Conservation (phyloP, 2,888 invertebrate species). For the Leptinotarsa rubiginosa region DNA sequence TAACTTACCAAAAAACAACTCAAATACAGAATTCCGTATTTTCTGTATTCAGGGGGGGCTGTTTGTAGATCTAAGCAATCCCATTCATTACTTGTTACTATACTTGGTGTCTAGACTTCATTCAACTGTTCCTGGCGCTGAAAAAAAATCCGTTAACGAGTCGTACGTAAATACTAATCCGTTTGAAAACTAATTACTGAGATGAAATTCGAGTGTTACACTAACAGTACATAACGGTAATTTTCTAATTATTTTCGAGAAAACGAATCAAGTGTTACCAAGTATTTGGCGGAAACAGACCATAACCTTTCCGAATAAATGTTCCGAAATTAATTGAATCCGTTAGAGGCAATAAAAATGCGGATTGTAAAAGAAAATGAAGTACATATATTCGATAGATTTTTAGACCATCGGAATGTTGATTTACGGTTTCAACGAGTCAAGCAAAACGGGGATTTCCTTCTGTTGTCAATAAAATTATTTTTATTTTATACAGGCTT, state of each 20-base stretch:
- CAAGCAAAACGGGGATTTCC: not conserved
- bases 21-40: too few relatives aligned
- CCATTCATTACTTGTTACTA: too few relatives aligned
- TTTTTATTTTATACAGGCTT: not conserved
- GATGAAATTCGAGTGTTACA: not conserved
- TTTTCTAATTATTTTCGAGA: slow-evolving; percentile 11
- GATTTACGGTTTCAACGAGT: not conserved
- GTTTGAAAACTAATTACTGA: too few relatives aligned
- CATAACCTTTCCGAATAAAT: not conserved
- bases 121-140: too few relatives aligned
- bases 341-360: not conserved
- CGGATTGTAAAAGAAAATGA: not conserved
- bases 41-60: too few relatives aligned
- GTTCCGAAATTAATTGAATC: not conserved
- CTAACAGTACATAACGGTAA: not conserved
- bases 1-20: too few relatives aligned
- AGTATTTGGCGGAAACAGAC: slow-evolving; percentile 9
- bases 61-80: too few relatives aligned
- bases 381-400: not conserved
- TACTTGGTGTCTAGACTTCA: too few relatives aligned
- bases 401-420: not conserved
- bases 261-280: slow-evolving; percentile 9
- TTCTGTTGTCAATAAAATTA: not conserved
- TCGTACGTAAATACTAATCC: too few relatives aligned
- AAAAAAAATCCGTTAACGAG: too few relatives aligned